Evolutionary conservation across 1,140 invertebrate species (phyloP), one percentile per base, ranked within the genome.

Genomic region (Argopecten irradians): DNA sequence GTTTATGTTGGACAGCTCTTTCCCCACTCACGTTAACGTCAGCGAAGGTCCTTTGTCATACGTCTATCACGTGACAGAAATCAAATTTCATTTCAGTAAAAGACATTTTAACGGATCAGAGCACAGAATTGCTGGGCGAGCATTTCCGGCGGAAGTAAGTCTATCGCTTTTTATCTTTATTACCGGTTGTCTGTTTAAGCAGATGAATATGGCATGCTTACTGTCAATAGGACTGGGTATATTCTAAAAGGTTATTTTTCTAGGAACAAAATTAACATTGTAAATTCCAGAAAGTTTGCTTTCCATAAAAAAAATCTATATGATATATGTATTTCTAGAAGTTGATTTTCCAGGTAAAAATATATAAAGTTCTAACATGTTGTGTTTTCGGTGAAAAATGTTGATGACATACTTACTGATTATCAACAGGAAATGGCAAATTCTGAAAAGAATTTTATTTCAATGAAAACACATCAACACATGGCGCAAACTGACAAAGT

Each of bases 11-110:
- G 91, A 92, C 39, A 91, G 92, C n/a, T 87, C 83, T 16, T 71
- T 87, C 0, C 85, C 82, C 5, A 89, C 90, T n/a, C 35, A 86
- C 0, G 88, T 93, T 16, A 93, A 94, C 89, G 91, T 93, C 84
- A 93, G 92, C 16, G 91, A 91, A 41, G 94, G 94, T 13, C 94
- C 94, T 16, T 85, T 94, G 19, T 92, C 93, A 84, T 94, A 94
- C 83, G 87, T 88, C 13, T 94, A 94, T 88, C 89, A 88, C 71
- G 86, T 93, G 13, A 87, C 91, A 14, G 91, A 94, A 82, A 90
- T 98, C 82, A 98, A 98, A 95, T 97, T 98, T 89, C 98, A 98
- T 93, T 98, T 98, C 97, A 98, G 98, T 0, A 96, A 97, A 82
- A 97, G 98, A 88, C 97, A 98, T 92, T 96, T 96, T 0, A 95